phyloP scores from a whole-genome alignment of 2,888 invertebrate species.

The Pseudococcus viburni region DNA sequence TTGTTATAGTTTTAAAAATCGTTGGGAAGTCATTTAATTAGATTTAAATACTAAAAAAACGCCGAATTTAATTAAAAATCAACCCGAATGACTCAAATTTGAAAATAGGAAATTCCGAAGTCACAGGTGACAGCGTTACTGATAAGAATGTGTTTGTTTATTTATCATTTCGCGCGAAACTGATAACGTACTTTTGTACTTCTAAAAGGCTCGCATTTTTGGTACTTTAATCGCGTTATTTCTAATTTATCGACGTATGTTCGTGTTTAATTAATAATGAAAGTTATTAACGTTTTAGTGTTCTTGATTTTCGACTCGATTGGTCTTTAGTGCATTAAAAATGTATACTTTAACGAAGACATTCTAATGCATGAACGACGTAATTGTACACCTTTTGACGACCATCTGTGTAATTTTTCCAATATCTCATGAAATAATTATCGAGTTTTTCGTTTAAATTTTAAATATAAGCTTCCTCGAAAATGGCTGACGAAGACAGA shows the following conservation, averaged over 20 bases:
- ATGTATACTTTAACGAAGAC: neutral
- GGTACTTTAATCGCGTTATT: neutral
- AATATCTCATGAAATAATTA: neutral
- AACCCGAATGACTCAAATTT: neutral
- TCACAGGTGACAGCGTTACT: neutral
- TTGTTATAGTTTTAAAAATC: neutral
- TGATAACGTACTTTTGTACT: neutral
- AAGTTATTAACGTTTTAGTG: neutral
- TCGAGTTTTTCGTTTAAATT: neutral
- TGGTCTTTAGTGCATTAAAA: neutral
- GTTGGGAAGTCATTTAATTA: neutral
- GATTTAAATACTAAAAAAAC: neutral
- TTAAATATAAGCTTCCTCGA: neutral
- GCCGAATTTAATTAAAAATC: neutral
- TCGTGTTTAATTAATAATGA: neutral
- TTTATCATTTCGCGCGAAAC: neutral
- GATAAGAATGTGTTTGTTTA: conserved; percentile 54
- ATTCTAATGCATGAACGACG: neutral
- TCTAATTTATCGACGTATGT: neutral
- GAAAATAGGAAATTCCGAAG: neutral
- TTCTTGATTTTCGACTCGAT: neutral
- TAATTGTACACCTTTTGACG: neutral
- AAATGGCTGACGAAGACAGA: conserved; percentile 42
- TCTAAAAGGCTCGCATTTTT: neutral
- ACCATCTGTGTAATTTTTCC: neutral